Evolutionary conservation across 2,797 vertebrate species (phyloP).

Genomic region (Eupleurogrammus muticus): DNA sequence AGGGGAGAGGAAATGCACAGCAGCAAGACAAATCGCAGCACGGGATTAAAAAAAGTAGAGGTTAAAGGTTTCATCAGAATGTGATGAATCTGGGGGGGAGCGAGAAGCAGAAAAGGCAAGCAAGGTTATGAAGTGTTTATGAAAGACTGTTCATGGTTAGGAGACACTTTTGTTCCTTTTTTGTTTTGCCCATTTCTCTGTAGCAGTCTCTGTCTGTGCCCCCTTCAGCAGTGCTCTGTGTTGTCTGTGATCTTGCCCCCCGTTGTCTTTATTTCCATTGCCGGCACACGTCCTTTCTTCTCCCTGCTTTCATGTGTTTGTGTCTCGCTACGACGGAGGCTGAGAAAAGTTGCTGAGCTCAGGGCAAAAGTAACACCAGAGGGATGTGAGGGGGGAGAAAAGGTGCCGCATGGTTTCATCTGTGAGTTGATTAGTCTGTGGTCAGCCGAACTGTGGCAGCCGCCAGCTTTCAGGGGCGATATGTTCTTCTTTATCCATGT

Average conservation of each 20-base stretch:
- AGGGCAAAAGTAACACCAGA: slow-evolving; percentile 2
- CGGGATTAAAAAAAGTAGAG: slow-evolving; percentile 34
- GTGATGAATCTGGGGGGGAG: slow-evolving; percentile 21
- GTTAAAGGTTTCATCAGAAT: slow-evolving; percentile 33
- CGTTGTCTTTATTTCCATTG: slow-evolving; percentile 31
- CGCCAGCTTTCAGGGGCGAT: slow-evolving; percentile 19
- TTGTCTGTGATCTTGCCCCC: slow-evolving; percentile 31
- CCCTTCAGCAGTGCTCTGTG: slow-evolving; percentile 10
- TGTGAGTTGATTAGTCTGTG: slow-evolving; percentile 53
- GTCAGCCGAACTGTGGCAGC: slow-evolving; percentile 38
- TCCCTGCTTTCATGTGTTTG: slow-evolving; percentile 20
- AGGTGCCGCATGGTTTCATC: slow-evolving; percentile 24
- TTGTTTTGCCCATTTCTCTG: slow-evolving; percentile 18
- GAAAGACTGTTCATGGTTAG: not conserved
- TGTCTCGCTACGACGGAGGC: slow-evolving; percentile 21
- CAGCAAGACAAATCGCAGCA: not conserved
- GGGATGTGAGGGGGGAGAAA: not conserved
- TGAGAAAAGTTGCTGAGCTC: slow-evolving; percentile 26
- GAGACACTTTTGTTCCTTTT: slow-evolving; percentile 42
- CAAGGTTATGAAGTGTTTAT: slow-evolving; percentile 30
- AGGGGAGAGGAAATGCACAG: slow-evolving; percentile 42
- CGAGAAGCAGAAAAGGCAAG: slow-evolving; percentile 48
- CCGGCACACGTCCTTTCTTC: slow-evolving; percentile 13
- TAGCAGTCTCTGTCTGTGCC: not conserved
- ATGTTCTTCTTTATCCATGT: slow-evolving; percentile 44